Evolutionary conservation across 1,140 invertebrate genomes (phyloP).

Genomic region (Diorhabda sublineata): DNA sequence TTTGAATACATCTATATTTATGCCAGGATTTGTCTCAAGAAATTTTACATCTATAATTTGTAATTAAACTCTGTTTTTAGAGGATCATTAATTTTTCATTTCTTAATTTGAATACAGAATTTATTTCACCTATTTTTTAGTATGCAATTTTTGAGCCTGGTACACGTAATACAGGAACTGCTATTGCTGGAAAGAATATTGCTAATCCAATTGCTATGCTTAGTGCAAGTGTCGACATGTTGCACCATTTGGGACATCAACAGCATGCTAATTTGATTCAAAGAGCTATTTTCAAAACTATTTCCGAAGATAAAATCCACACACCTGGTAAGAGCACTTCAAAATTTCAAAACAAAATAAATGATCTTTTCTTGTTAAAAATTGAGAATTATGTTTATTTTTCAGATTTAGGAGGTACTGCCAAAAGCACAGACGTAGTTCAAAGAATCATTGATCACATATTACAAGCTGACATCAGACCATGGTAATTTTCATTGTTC

Average conservation of each 20-base stretch:
- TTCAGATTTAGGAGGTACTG: conserved; percentile 61
- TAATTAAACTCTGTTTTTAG: too few relatives aligned
- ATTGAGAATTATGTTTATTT: conserved; percentile 14
- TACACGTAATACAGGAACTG: conserved; percentile 89
- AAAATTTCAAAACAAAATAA: too few relatives aligned
- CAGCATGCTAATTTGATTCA: conserved; percentile 75
- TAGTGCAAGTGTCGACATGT: conserved; percentile 86
- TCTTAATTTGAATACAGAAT: too few relatives aligned
- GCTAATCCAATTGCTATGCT: conserved; percentile 97
- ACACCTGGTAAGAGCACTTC: conserved; percentile 58
- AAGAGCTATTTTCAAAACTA: conserved; percentile 72
- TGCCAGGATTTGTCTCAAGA: neutral
- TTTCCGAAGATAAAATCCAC: conserved; percentile 76
- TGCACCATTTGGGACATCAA: conserved; percentile 83
- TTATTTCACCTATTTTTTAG: conserved; percentile 46
- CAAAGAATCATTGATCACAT: conserved; percentile 65
- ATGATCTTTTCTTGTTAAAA: neutral
- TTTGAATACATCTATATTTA: conserved; percentile 10
- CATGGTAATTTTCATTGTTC: conserved; percentile 38
- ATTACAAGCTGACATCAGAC: conserved; percentile 40
- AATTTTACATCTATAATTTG: too few relatives aligned
- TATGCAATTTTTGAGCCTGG: conserved; percentile 95
- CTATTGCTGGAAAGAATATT: conserved; percentile 91
- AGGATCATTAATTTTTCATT: too few relatives aligned
- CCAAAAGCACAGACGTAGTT: conserved; percentile 66